Percentiles rank a stretch among this genome's conserved stretches.
These are phyloP conservation scores for Scaptomyza reducta DNA, from an alignment of 2,888 invertebrate species.

Conservation along the genomic window DNA sequence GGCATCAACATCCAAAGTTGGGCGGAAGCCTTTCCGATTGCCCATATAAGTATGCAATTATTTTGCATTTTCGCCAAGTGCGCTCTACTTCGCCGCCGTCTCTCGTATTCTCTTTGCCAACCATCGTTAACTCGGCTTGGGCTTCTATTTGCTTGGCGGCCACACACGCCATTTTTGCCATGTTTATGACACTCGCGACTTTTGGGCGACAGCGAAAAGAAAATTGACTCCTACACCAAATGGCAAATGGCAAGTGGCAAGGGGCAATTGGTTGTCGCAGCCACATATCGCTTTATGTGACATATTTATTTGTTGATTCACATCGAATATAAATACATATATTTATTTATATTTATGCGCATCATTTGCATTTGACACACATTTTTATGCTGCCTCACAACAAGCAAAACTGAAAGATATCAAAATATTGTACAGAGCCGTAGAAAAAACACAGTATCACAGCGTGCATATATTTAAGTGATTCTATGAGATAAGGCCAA, in stretches of 20 bases:
- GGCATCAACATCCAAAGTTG: slow-evolving; percentile 15
- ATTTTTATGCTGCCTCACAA: slow-evolving; percentile 64
- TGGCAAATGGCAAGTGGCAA: neutral
- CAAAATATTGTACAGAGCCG: slow-evolving; percentile 38
- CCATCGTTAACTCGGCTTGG: slow-evolving; percentile 4
- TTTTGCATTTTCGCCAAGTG: slow-evolving; percentile 65
- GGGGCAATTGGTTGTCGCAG: slow-evolving; percentile 6
- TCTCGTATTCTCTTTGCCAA: neutral
- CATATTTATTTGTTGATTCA: slow-evolving; percentile 72
- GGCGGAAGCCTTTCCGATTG: slow-evolving; percentile 24
- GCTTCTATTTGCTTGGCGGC: slow-evolving; percentile 64
- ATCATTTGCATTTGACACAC: slow-evolving; percentile 78
- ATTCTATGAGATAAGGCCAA: neutral
- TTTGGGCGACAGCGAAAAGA: slow-evolving; percentile 58
- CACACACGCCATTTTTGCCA: slow-evolving; percentile 52
- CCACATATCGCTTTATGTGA: slow-evolving; percentile 52
- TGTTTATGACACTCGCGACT: slow-evolving; percentile 76
- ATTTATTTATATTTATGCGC: slow-evolving; percentile 66
- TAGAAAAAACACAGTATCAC: neutral
- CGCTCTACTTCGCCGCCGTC: neutral
- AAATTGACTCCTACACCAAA: slow-evolving; percentile 66
- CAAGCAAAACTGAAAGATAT: slow-evolving; percentile 20
- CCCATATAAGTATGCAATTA: slow-evolving; percentile 75
- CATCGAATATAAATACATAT: neutral
- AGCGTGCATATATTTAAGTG: slow-evolving; percentile 4